phyloP scores from a whole-genome alignment of 2,888 invertebrate genomes.

The Luperina testacea region DNA sequence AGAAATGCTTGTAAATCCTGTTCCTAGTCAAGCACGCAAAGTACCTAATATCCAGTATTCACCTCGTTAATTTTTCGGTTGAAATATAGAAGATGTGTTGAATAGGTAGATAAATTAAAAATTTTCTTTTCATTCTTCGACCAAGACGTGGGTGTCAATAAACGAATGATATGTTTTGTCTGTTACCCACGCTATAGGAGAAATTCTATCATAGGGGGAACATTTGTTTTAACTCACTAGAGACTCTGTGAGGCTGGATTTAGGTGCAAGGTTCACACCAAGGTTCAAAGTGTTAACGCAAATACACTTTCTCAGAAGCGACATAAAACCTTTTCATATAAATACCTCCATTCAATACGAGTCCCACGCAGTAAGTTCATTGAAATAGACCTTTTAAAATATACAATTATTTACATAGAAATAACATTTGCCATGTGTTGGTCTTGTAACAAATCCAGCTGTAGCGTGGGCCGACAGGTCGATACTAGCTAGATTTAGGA shows the following conservation, averaged over 20 bases:
- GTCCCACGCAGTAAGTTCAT: conserved; percentile 21
- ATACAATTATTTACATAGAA: conserved; percentile 58
- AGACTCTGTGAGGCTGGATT: neutral
- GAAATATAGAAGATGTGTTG: neutral
- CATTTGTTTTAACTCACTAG: neutral
- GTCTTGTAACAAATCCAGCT: conserved; percentile 41
- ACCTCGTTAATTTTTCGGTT: neutral
- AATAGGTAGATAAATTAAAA: neutral
- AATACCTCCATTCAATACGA: conserved; percentile 25
- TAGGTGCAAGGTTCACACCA: neutral
- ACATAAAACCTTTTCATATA: conserved; percentile 42
- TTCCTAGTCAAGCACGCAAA: neutral
- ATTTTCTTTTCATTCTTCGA: neutral
- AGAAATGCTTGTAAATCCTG: neutral
- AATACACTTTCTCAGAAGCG: conserved; percentile 22
- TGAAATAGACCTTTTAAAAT: conserved; percentile 51
- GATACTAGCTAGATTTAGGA: neutral
- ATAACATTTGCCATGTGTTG: conserved; percentile 49
- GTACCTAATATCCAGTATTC: neutral
- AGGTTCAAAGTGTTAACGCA: conserved; percentile 21
- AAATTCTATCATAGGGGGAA: neutral
- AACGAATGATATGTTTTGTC: neutral
- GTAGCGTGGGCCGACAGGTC: neutral
- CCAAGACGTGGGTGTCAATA: neutral
- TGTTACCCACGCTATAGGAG: rapidly evolving